These are phyloP conservation scores for Macrotrachela quadricornifera DNA, from an alignment of 1,140 invertebrate species.

Conservation along the genomic window DNA sequence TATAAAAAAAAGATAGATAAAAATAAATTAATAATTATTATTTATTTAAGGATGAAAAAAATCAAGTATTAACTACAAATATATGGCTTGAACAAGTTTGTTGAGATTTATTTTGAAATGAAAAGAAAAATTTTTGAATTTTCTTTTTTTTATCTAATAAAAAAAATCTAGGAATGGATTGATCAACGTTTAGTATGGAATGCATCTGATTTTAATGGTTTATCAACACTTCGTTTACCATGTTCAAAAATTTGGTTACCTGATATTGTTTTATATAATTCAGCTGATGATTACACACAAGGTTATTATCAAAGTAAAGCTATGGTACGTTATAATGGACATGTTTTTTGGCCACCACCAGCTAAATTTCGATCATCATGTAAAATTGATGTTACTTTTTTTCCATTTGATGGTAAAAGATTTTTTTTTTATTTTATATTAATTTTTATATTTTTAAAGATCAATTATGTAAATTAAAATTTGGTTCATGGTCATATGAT, in stretches of 20 bases:
- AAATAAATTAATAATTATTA: no score
- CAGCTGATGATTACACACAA: constrained; percentile 36
- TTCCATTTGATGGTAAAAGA: constrained; percentile 24
- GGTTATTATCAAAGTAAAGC: constrained; percentile 37
- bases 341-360: constrained; percentile 38
- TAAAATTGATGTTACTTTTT: constrained; percentile 26
- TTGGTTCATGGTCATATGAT: constrained; percentile 34
- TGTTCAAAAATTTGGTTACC: constrained; percentile 34
- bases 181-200: constrained; percentile 36
- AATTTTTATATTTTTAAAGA: constrained; percentile 24
- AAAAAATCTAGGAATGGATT: constrained; percentile 30
- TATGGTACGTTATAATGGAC: constrained; percentile 34
- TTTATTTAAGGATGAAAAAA: not conserved
- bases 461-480: constrained; percentile 24
- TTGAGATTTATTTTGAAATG: no score
- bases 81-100: constrained; percentile 11
- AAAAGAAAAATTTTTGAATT: no score
- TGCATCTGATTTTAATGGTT: constrained; percentile 30
- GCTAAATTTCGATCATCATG: constrained; percentile 31
- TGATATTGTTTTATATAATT: constrained; percentile 9
- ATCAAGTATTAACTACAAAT: not conserved
- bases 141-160: no score
- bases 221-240: constrained; percentile 34
- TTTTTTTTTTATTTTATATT: no score
- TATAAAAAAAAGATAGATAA: no score